Conservation (phyloP, 2,797 vertebrate species). For the Micromesistius poutassou region DNA sequence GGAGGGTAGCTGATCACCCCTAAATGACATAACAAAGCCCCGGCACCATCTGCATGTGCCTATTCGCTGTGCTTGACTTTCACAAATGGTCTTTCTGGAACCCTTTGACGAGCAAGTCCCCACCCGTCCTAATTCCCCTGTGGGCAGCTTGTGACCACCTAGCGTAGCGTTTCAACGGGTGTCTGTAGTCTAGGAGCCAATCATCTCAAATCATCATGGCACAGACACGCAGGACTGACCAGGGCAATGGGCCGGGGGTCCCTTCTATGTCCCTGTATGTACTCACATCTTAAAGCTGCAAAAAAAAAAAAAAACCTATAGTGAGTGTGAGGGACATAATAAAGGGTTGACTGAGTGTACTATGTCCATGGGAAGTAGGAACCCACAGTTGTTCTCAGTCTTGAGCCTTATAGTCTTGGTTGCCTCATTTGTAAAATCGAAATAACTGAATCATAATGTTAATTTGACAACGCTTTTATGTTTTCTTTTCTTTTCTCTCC, state of each 20-base stretch:
- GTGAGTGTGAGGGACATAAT: conserved; percentile 40
- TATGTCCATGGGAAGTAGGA: conserved; percentile 3
- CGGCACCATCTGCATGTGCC: background rate
- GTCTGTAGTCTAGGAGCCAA: conserved; percentile 65
- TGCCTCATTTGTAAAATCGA: too few relatives aligned
- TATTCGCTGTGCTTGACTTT: background rate
- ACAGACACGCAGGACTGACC: conserved; percentile 72
- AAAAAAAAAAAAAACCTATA: conserved; percentile 3
- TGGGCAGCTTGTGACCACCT: conserved; percentile 66
- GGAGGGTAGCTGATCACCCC: background rate
- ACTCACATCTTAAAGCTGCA: background rate
- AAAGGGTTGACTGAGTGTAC: conserved; percentile 23
- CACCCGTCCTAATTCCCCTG: conserved; percentile 65
- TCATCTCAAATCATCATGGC: conserved; percentile 74
- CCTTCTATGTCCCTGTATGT: conserved; percentile 36
- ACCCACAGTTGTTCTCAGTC: background rate
- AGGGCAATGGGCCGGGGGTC: conserved; percentile 66
- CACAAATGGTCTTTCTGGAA: background rate
- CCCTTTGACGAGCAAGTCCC: conserved; percentile 41
- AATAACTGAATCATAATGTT: background rate
- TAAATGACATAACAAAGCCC: background rate
- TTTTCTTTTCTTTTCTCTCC: conserved; percentile 23
- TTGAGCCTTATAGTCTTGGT: background rate
- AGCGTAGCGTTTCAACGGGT: conserved; percentile 60
- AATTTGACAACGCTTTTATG: background rate